Evolutionary conservation across 2,888 invertebrate species (phyloP), one percentile per base, ranked within the genome.

Genomic region (Drosophila mulleri): DNA sequence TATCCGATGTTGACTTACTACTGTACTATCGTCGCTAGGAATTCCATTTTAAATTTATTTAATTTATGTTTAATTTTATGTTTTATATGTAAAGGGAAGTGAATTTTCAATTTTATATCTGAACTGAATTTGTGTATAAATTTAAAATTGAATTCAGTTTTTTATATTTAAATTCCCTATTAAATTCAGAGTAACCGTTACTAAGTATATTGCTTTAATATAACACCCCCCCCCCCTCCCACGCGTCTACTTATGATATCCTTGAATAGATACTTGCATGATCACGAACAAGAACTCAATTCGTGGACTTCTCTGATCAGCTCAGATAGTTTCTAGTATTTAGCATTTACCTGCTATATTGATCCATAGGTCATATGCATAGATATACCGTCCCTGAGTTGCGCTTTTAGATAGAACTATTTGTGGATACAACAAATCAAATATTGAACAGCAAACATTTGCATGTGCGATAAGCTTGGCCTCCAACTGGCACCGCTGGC

Each of bases 401-500:
- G 32, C 9, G 59, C 26, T 32, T 39, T 45, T 9, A 56, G 42
- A 32, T 67, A 73, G 73, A 75, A 73, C 50, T 53, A 56, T 50
- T 26, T 57, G 50, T 70, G 63, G 56, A 41, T 32, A 71, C 45
- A 52, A 59, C 60, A 73, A 63, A 63, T 54, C 70, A 70, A 77
- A 77, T 77, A 78, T 73, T 48, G 44, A 53, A 62, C 57, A 63
- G 44, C 67, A 77, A 66, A 70, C 67, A 78, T 78, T 77, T 78
- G 63, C 35, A 45, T 67, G 59, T 54, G 45, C 79, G 77, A 78
- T 77, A 78, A 67, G 75, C 58, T 48, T 44, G 78, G 66, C 77
- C 78, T 74, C 60, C 54, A 50, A 7, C 26, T 47, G 48, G 20
- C 29, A 9, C 35, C 23, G 39, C 29, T 20, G 42, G 20, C 56